Evolutionary conservation across 1,140 invertebrate genomes (phyloP).

Genomic region (Drosophila pectinifera): DNA sequence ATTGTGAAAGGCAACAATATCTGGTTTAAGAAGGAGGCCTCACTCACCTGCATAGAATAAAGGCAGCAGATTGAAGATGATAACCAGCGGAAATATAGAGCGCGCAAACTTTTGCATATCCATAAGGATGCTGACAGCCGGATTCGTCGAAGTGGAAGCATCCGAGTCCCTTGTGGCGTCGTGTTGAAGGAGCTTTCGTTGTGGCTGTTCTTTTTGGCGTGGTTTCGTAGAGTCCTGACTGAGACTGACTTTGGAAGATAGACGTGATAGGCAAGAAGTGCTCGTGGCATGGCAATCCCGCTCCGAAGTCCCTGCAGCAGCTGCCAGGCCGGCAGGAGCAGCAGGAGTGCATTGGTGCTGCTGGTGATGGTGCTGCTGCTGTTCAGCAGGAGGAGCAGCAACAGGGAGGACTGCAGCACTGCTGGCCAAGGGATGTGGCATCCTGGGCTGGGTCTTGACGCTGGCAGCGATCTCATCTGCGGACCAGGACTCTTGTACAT

Average conservation of each 20-base stretch:
- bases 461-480: slow-evolving; percentile 60
- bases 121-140: slow-evolving; percentile 66
- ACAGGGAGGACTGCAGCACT: slow-evolving; percentile 28
- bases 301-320: slow-evolving; percentile 55
- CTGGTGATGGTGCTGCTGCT: slow-evolving; percentile 36
- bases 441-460: slow-evolving; percentile 29
- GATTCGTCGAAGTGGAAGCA: slow-evolving; percentile 45
- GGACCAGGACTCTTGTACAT: slow-evolving; percentile 67
- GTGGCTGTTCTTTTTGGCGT: slow-evolving; percentile 42
- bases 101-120: slow-evolving; percentile 82
- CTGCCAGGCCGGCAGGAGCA: slow-evolving; percentile 43
- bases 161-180: slow-evolving; percentile 38
- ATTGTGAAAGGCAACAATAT: background rate
- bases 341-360: slow-evolving; percentile 57
- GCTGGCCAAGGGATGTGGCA: slow-evolving; percentile 46
- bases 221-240: slow-evolving; percentile 51
- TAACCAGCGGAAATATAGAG: slow-evolving; percentile 80
- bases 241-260: slow-evolving; percentile 76
- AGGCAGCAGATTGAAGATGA: slow-evolving; percentile 84
- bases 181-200: slow-evolving; percentile 56
- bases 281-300: slow-evolving; percentile 34
- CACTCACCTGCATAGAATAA: slow-evolving; percentile 84
- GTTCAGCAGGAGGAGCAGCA: slow-evolving; percentile 13
- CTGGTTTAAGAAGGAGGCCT: background rate
- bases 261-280: slow-evolving; percentile 60